These are phyloP conservation scores for Poeciliopsis turneri DNA, from an alignment of 2,797 vertebrate genomes.

Conservation along the genomic window DNA sequence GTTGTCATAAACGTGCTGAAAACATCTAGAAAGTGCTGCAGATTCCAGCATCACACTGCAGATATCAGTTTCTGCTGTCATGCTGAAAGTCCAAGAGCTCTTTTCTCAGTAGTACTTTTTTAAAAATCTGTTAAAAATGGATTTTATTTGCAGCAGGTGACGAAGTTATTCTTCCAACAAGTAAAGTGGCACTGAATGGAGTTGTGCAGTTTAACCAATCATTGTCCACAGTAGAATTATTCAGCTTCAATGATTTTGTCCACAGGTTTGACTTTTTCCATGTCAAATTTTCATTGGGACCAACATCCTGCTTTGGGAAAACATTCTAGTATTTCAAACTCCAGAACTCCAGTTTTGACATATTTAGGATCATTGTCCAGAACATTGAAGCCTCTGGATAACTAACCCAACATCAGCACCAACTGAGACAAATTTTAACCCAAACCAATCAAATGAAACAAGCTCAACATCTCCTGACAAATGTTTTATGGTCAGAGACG, in stretches of 20 bases:
- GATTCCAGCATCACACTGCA: background rate
- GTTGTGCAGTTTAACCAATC: background rate
- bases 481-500: background rate
- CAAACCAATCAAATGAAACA: background rate
- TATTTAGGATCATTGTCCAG: background rate
- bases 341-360: background rate
- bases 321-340: background rate
- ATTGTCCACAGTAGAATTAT: background rate
- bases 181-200: background rate
- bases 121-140: background rate
- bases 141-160: background rate
- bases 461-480: background rate
- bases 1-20: conserved; percentile 13
- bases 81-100: background rate
- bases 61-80: background rate
- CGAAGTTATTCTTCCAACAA: background rate
- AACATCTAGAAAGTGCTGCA: background rate
- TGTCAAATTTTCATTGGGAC: background rate
- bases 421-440: background rate
- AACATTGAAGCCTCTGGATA: background rate
- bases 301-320: background rate
- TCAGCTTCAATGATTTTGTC: background rate
- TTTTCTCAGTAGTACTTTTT: background rate
- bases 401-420: background rate
- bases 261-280: background rate